phyloP scores from a whole-genome alignment of 1,140 invertebrate species.

The Aleiodes sp. region DNA sequence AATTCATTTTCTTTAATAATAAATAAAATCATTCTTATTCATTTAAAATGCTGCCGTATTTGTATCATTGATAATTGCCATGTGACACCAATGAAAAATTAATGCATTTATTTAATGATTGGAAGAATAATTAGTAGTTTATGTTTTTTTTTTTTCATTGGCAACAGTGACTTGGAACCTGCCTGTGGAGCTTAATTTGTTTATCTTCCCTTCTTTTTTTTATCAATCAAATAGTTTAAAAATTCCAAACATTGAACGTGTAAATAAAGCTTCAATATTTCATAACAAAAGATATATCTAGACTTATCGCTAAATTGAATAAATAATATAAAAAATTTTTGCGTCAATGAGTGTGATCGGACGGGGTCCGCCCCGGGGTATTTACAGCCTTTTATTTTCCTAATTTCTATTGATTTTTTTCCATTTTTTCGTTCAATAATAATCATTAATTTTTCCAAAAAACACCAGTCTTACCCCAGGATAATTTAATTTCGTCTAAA shows the following conservation, averaged over 20 bases:
- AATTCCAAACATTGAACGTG: neutral
- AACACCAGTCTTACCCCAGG: conserved; percentile 11
- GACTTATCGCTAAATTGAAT: conserved; percentile 7
- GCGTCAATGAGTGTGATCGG: neutral
- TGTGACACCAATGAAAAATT: conserved; percentile 21
- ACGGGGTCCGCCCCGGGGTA: neutral
- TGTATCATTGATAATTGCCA: conserved; percentile 14
- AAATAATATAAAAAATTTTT: conserved; percentile 18
- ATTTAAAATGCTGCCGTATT: conserved; percentile 20
- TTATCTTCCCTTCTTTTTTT: neutral
- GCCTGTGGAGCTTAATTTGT: conserved; percentile 38
- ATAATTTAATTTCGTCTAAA: conserved; percentile 24
- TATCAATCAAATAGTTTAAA: neutral
- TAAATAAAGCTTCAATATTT: conserved; percentile 6
- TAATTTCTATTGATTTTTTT: conserved; percentile 7
- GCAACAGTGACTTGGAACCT: conserved; percentile 26
- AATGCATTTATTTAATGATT: conserved; percentile 8
- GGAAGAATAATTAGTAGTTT: conserved; percentile 13
- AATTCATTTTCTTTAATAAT: neutral
- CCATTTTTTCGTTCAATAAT: neutral
- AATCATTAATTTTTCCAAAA: neutral
- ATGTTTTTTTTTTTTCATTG: conserved; percentile 6
- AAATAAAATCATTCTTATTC: neutral
- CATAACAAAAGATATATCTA: conserved; percentile 21
- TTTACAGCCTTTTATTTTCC: neutral